Percentiles rank a stretch among this genome's conserved stretches.
Conservation (phyloP, 2,113 vertebrate species). For the Spilogale gracilis region DNA sequence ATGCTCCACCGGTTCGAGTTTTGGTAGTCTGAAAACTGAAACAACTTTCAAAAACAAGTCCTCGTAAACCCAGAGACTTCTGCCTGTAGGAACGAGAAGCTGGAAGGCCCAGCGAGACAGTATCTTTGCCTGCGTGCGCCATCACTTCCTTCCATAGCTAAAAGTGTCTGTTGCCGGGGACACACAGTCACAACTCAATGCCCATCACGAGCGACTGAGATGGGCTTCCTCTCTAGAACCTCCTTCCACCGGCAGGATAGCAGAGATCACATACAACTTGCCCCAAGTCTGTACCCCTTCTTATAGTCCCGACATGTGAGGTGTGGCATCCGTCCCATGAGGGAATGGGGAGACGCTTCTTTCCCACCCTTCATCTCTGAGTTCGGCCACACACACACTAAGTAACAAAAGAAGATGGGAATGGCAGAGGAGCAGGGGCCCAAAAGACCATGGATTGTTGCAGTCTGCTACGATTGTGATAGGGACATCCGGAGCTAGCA, state of each 20-base stretch:
- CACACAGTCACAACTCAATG: too few species aligned
- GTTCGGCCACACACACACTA: background rate
- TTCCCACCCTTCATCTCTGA: too few species aligned
- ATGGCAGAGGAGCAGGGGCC: background rate
- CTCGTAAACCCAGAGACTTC: background rate
- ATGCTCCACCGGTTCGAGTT: background rate
- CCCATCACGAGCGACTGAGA: rapidly evolving
- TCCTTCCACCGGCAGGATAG: background rate
- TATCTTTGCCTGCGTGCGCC: rapidly evolving
- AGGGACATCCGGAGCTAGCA: too few species aligned
- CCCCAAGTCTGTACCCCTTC: background rate
- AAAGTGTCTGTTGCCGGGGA: background rate
- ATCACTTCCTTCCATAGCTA: background rate
- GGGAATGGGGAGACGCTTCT: background rate
- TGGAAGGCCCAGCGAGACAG: background rate
- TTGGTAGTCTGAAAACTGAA: background rate
- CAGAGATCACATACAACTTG: rapidly evolving
- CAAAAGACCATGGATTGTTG: rapidly evolving
- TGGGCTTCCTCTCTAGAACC: background rate
- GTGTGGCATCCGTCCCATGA: rapidly evolving
- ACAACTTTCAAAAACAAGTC: background rate
- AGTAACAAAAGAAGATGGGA: background rate
- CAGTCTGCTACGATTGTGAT: background rate
- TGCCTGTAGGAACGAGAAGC: background rate
- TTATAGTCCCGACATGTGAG: background rate